Evolutionary conservation across 2,888 invertebrate genomes (phyloP).

Genomic region (Teinopalpus imperialis): DNA sequence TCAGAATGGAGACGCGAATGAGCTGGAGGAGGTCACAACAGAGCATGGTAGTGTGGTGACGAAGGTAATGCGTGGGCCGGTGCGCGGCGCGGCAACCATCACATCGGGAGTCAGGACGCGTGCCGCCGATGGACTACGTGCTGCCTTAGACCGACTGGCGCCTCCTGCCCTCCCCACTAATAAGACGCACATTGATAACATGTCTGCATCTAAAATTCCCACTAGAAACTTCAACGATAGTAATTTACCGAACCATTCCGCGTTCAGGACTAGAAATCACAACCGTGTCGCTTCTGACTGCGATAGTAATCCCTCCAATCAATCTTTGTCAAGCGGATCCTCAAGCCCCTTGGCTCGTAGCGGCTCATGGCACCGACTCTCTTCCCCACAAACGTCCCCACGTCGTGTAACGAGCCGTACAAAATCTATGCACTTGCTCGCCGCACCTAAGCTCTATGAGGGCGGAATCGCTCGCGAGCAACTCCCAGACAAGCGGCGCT

Average conservation of each 20-base stretch:
- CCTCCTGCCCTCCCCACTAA: conserved; percentile 43
- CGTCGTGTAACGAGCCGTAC: conserved; percentile 78
- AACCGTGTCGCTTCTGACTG: conserved; percentile 51
- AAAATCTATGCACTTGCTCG: conserved; percentile 88
- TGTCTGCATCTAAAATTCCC: conserved; percentile 87
- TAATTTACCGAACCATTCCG: conserved; percentile 79
- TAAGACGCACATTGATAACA: conserved; percentile 45
- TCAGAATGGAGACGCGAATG: conserved; percentile 45
- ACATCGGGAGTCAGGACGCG: conserved; percentile 81
- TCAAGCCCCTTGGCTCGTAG: conserved; percentile 81
- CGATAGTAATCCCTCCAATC: conserved; percentile 58
- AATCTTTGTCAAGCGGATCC: conserved; percentile 50
- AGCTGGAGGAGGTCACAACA: conserved; percentile 63
- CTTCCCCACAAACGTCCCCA: conserved; percentile 66
- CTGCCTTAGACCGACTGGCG: conserved; percentile 80
- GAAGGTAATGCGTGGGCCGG: conserved; percentile 89
- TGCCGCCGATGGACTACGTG: conserved; percentile 68
- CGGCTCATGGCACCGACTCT: conserved; percentile 90
- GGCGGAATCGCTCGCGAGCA: conserved; percentile 87
- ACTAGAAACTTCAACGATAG: conserved; percentile 50
- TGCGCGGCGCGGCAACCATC: conserved; percentile 87
- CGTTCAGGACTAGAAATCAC: conserved; percentile 73
- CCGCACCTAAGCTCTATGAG: conserved; percentile 90
- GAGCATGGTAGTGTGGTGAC: conserved; percentile 85
- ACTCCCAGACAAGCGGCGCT: conserved; percentile 85